These are phyloP conservation scores for Lasiurus cinereus DNA, from an alignment of 2,113 vertebrate species.

Conservation along the genomic window DNA sequence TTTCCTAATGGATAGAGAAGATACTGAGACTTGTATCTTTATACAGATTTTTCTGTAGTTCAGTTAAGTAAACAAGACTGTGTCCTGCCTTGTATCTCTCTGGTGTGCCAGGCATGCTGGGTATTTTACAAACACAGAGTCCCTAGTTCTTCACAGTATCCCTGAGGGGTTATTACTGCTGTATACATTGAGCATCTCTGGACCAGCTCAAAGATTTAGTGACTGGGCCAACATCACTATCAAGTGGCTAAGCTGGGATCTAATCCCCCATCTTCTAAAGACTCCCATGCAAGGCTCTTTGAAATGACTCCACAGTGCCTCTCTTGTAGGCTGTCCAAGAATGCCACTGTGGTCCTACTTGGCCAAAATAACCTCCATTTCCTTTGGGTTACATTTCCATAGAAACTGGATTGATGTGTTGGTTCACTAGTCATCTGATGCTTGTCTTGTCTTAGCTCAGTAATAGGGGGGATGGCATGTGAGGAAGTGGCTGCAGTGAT, in stretches of 20 bases:
- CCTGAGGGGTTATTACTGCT: background rate
- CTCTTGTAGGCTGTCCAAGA: background rate
- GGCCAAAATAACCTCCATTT: background rate
- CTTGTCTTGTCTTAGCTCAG: background rate
- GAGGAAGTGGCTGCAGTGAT: background rate
- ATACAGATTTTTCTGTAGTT: background rate
- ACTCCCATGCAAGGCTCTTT: background rate
- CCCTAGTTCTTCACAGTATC: background rate
- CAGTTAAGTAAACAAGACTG: background rate
- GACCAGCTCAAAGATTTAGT: background rate
- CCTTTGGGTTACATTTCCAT: background rate
- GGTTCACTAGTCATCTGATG: background rate
- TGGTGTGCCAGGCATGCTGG: background rate
- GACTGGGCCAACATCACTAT: background rate
- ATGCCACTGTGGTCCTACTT: background rate
- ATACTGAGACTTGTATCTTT: background rate
- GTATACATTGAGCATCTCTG: fast-evolving
- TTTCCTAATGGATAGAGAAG: background rate
- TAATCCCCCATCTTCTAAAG: background rate
- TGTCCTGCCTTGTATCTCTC: fast-evolving
- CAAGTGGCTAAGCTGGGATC: background rate
- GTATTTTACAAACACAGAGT: background rate
- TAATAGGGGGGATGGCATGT: background rate
- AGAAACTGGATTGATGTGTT: background rate
- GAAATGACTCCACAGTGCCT: background rate